Percentiles rank a stretch among this genome's conserved stretches.
phyloP scores from a whole-genome alignment of 30 jellyfish, hydroid and myxozoan species.

The Catostylus mosaicus region DNA sequence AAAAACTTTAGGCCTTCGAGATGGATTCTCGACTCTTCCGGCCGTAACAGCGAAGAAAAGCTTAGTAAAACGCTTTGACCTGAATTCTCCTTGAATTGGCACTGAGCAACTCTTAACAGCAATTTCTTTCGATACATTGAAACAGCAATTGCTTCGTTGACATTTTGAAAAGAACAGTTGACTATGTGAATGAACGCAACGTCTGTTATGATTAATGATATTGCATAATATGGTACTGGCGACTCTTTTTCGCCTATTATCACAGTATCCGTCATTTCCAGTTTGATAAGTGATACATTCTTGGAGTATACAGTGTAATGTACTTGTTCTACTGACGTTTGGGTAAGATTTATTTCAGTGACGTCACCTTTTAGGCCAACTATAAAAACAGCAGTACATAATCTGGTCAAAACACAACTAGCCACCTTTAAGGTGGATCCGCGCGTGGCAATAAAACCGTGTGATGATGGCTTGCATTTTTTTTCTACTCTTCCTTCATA shows the following conservation, averaged over 20 bases:
- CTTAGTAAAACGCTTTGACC: conserved; percentile 83
- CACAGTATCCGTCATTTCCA: conserved; percentile 25
- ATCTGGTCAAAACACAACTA: conserved; percentile 37
- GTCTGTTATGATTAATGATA: conserved; percentile 39
- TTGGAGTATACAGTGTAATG: conserved; percentile 56
- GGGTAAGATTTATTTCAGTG: conserved; percentile 20
- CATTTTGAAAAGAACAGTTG: conserved; percentile 34
- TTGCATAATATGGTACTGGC: conserved; percentile 66
- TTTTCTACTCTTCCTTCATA: conserved; percentile 1
- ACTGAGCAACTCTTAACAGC: conserved; percentile 12
- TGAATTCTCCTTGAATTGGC: conserved; percentile 55
- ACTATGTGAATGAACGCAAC: conserved; percentile 29
- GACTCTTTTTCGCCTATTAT: conserved; percentile 50
- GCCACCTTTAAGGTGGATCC: conserved; percentile 46
- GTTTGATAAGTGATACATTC: conserved; percentile 21
- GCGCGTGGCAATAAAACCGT: conserved; percentile 47
- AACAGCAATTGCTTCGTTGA: conserved; percentile 83
- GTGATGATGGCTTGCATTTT: conserved; percentile 63
- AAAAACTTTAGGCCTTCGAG: conserved; percentile 19
- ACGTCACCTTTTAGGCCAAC: conserved; percentile 11
- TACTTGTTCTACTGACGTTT: conserved; percentile 22
- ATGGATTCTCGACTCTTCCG: conserved; percentile 21
- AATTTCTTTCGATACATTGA: conserved; percentile 37
- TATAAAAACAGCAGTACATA: conserved; percentile 63
- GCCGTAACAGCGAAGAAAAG: conserved; percentile 39